Conservation (phyloP, 2,113 vertebrate species). For the Edolisoma coerulescens region DNA sequence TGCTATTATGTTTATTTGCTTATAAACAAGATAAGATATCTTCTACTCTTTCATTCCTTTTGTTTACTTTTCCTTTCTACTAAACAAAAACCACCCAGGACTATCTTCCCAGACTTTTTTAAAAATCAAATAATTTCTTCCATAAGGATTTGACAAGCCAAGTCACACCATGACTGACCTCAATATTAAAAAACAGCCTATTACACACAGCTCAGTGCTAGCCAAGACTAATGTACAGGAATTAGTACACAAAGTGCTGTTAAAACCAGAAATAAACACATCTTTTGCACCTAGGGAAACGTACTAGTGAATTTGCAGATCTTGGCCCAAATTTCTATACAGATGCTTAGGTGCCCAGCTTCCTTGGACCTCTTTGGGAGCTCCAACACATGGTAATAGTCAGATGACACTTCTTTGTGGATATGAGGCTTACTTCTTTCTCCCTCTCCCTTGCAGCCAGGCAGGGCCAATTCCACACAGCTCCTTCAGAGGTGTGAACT, state of each 20-base stretch:
- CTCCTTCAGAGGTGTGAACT: not conserved
- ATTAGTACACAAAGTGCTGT: not conserved
- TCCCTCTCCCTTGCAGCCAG: not conserved
- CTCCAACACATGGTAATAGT: accelerated
- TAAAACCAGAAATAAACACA: not conserved
- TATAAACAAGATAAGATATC: not conserved
- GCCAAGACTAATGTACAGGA: not conserved
- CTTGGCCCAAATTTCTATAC: not conserved
- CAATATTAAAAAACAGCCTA: not conserved
- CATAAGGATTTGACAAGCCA: not conserved
- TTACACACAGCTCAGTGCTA: not conserved
- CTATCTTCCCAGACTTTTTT: not conserved
- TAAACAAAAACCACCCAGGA: not conserved
- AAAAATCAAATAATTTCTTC: not conserved
- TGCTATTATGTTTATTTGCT: not conserved
- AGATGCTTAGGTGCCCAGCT: not conserved
- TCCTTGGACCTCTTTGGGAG: not conserved
- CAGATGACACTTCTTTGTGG: not conserved
- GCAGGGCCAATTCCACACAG: not conserved
- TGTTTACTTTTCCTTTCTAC: not conserved
- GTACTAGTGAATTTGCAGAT: not conserved
- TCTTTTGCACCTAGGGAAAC: not conserved
- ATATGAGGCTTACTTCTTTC: not conserved
- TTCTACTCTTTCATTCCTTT: not conserved
- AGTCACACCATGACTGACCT: not conserved